phyloP scores from a whole-genome alignment of 2,888 invertebrate genomes.

The Agrochola litura region DNA sequence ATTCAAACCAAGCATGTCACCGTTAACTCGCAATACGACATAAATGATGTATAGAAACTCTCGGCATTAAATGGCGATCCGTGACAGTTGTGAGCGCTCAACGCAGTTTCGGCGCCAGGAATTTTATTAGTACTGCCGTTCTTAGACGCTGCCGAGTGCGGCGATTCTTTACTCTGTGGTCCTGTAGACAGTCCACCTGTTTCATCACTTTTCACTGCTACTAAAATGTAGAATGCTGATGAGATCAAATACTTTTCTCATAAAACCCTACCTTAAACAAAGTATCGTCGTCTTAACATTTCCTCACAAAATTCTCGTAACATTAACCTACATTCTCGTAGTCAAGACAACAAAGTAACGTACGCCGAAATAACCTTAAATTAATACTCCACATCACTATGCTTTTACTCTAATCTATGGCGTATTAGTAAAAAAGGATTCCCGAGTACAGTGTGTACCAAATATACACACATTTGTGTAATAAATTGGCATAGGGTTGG shows the following conservation, averaged over 20 bases:
- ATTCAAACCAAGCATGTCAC: not conserved
- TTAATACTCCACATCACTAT: constrained; percentile 67
- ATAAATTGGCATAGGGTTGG: constrained; percentile 71
- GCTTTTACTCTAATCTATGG: constrained; percentile 75
- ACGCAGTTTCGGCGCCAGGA: not conserved
- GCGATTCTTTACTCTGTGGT: not conserved
- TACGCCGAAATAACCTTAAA: constrained; percentile 40
- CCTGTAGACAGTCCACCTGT: not conserved
- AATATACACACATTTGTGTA: constrained; percentile 73
- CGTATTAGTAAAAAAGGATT: constrained; percentile 70
- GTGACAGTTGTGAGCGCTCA: not conserved
- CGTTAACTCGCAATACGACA: not conserved
- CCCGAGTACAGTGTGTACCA: constrained; percentile 60
- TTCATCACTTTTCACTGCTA: not conserved
- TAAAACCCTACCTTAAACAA: constrained; percentile 28
- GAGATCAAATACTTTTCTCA: constrained; percentile 28
- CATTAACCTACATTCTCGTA: constrained; percentile 21
- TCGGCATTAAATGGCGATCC: not conserved
- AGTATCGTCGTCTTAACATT: constrained; percentile 6
- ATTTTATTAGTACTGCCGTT: not conserved
- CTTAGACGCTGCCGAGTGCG: not conserved
- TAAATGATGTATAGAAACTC: not conserved
- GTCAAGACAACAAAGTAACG: constrained; percentile 25
- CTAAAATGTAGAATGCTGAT: constrained; percentile 24
- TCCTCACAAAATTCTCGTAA: constrained; percentile 3